Base-by-base conservation (phyloP, 2,113 vertebrate genomes). In the Chelonoidis abingdonii region DNA sequence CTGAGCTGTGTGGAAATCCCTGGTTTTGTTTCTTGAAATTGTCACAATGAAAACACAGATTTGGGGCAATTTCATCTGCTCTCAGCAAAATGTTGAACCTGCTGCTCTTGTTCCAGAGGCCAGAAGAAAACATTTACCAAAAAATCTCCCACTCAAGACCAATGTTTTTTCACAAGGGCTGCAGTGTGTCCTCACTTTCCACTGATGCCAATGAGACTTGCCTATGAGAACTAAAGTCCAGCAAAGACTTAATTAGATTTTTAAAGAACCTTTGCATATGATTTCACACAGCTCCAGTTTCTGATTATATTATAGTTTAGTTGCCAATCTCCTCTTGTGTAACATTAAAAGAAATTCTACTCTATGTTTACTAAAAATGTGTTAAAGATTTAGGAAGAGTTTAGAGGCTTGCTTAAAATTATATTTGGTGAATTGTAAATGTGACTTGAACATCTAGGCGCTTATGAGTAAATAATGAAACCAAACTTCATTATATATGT, bases 401-500 rank as follows among this genome's bases (percentile, higher is more conserved):
- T 16, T 56, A 50, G 57, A 65, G 49, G 54, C 47, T 83, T 80
- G 47, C 79, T 52, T 44, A 19, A 44, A 54, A 81, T 79, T 11
- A 22, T 22, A 38, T 54, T 25, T 38, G 80, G 35, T 54, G 31
- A 84, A 69, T 56, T 44, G 5, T 50, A 57, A 72, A 81, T 72
- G 27, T 81, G 52, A 86, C 72, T 29, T 59, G 72, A 41, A 8
- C 5, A 31, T 3, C 4, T 1, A 75, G 62, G 72, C 3, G 76
- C 31, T 38, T 0, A 0, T 19, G 75, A 1, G 31, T 4, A 78
- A 54, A 82, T 59, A 75, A 59, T 47, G 54, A 7, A 87, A 65
- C 0, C 0, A 27, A 65, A 72, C 2, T 76, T 62, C 2, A 0
- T 41, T 83, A 21, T 80, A 0, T 0, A 21, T 0, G 0, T 1